Base-by-base conservation (phyloP, 2,797 vertebrate species). In the Danio tinwini region DNA sequence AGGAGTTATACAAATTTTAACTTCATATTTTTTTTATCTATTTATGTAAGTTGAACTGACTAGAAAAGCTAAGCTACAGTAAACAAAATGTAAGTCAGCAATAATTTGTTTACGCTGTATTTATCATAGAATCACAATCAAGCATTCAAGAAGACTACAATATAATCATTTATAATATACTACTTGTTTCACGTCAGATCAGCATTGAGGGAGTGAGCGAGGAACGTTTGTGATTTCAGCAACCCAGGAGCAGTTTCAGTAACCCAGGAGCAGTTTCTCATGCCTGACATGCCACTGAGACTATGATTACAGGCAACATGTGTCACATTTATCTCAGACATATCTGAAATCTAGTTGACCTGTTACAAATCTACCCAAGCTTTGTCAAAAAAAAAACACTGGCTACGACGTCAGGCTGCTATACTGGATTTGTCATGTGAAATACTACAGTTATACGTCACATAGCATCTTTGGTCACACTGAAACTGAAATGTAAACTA, bases 291-390 rank as follows among this genome's bases (percentile, higher is more conserved):
- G 3, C 40, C 52, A 47, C n/a, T 47, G 42, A 58, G 75, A 77
- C 52, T 39, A 17, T 67, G n/a, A 77, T 77, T 49, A 39, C 21
- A 77, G 29, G 64, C 10, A 77, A 39, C 75, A 77, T 59, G 75
- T 77, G 75, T 77, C 75, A 76, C 21, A 58, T n/a, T 56, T 77
- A 68, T 68, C 63, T 68, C 16, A 45, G 59, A 68, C 75, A 19
- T 49, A 68, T 21, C 75, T 77, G 64, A 77, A 68, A 68, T 59
- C 29, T 12, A 40, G 63, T 63, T 77, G 75, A 77, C 75, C 75
- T 58, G 21, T 49, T 42, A 13, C 75, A 68, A 39, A 58, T 68
- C 63, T 58, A 29, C 1, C 4, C 8, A 52, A 16, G 52, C 12
- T 68, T 47, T 10, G 52, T 45, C 21, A 58, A 58, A 47, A 76